Base-by-base conservation (phyloP, 2,113 vertebrate species). In the Eptesicus fuscus region DNA sequence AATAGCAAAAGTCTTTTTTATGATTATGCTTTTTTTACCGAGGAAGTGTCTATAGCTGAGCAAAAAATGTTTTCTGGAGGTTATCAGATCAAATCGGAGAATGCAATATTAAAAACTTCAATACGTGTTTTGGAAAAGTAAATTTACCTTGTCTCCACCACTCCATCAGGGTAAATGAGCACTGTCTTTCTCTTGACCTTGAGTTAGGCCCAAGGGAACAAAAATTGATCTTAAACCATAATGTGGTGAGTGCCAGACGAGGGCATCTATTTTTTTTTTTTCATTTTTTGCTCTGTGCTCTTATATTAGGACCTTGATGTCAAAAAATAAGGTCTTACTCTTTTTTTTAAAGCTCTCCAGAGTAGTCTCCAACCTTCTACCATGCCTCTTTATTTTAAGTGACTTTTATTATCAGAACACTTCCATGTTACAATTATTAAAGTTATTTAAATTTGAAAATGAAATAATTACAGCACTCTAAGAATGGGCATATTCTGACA, bases 121-220 rank as follows among this genome's bases (percentile, higher is more conserved):
- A 76, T 61, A 25, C 10, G 0, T 51, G 56, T 95, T 90, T 77
- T 47, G 0, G 12, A 40, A 70, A 59, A 77, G 51, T n/a, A 51
- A n/a, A 76, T 94, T 74, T 61, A 61, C 37, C 11, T 95, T 88
- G 28, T 77, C 35, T 37, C 25, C n/a, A 63, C 53, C 51, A 13
- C 93, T 86, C 67, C 7, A 17, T 86, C 35, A 83, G 12, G 82
- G 32, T 42, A 91, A 88, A 13, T 47, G 90, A 96, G 56, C 63
- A 74, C 69, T 94, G 37, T 95, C 0, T 1, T 92, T 96, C 76
- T 97, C 92, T 97, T 98, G 96, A 97, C 97, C 94, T 97, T 97
- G 17, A 97, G 93, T 97, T 97, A 97, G 94, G 93, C 88, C 88
- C 90, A 53, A 95, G 78, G 90, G 95, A 97, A 37, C 93, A 96